Evolutionary conservation across 2,888 invertebrate genomes (phyloP).

Genomic region (Isoperla grammatica): DNA sequence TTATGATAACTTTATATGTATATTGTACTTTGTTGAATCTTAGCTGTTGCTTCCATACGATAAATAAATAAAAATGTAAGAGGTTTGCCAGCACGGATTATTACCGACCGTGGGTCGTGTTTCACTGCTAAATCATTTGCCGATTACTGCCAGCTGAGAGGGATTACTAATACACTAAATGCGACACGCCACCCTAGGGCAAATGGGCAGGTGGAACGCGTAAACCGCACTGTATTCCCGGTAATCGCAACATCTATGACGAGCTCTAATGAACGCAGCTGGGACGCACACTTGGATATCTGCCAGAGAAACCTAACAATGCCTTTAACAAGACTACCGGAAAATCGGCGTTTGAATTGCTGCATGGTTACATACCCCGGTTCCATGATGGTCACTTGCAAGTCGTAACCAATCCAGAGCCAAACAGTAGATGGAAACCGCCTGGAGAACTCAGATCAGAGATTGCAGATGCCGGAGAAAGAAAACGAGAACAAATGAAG

Average conservation of each 20-base stretch:
- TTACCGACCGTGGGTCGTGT: too few species aligned
- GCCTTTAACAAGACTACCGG: constrained; percentile 28
- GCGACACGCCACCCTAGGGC: constrained; percentile 29
- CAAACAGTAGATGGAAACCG: background rate
- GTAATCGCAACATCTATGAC: constrained; percentile 16
- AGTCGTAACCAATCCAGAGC: background rate
- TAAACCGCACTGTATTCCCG: constrained; percentile 30
- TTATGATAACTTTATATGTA: too few species aligned
- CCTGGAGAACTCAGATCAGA: background rate
- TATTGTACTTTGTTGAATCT: too few species aligned
- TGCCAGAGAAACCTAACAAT: constrained; percentile 26
- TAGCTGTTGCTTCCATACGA: too few species aligned
- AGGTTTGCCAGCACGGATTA: too few species aligned
- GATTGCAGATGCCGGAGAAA: background rate
- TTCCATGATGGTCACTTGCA: constrained; percentile 20
- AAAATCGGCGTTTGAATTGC: constrained; percentile 24
- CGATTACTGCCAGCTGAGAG: too few species aligned
- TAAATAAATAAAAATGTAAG: too few species aligned
- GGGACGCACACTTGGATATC: constrained; percentile 25
- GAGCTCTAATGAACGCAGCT: background rate
- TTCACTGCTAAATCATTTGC: too few species aligned
- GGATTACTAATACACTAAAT: too few species aligned
- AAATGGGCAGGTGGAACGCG: constrained; percentile 29
- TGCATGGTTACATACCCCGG: constrained; percentile 27
- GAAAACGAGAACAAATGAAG: background rate